Evolutionary conservation across 2,888 invertebrate species (phyloP), one percentile per base, ranked within the genome.

Genomic region (Pachliopta kotzebuea): DNA sequence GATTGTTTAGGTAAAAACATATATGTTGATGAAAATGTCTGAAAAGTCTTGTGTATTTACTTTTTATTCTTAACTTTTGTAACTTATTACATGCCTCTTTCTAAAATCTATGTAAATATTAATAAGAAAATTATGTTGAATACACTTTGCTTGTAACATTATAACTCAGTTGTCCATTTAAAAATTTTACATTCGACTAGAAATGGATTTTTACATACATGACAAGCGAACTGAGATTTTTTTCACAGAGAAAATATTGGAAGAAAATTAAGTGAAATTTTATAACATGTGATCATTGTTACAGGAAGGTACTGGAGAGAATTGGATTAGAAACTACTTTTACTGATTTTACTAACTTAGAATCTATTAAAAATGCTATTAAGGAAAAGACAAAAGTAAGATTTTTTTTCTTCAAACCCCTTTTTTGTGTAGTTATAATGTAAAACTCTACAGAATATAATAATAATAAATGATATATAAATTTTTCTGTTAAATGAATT

Each of bases 301-400:
- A 94, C 79, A 94, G 95, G 69, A 93, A 93, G 78, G 94, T 90
- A 7, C 67, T 81, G 24, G 70, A 90, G 0, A 94, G 94, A 72
- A 93, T 96, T 79, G 96, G 96, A 4, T 93, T 99, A 24, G 92
- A 95, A 72, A 92, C 94, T 17, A 93, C 95, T 9, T 96, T 98
- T 81, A 94, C 96, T 21, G 97, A 99, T 84, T 93, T 95, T 65
- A 95, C 95, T 0, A 88, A 95, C 71, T 73, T 94, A 9, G 90
- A 93, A 21, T 93, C 94, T 65, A 81, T 99, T 21, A 90, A 94
- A 70, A 91, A 93, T 53, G 94, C 95, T 2, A 92, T 99, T 68
- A 94, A 94, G 83, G 92, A 95, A 17, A 97, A 96, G 76, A 99
- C 98, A 6, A 98, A 96, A 94, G 97, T 97, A 68, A 71, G 79